Conservation (phyloP, 1,140 invertebrate species). For the Drosophila busckii region DNA sequence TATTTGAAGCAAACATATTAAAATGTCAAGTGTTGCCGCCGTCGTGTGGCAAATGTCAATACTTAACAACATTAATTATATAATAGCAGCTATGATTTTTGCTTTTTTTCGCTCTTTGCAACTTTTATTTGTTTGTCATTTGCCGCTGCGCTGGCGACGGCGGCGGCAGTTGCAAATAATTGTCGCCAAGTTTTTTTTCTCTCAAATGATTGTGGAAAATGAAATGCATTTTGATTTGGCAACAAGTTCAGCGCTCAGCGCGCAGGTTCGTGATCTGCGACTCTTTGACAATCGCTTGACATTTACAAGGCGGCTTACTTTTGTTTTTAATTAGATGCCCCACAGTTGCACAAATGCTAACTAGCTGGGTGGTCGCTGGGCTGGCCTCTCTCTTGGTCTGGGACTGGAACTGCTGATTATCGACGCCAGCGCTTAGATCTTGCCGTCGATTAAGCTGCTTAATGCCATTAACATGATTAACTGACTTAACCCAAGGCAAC, state of each 20-base stretch:
- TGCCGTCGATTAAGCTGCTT: slow-evolving; percentile 74
- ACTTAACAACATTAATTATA: slow-evolving; percentile 52
- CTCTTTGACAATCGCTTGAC: slow-evolving; percentile 55
- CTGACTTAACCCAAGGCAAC: slow-evolving; percentile 20
- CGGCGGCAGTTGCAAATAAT: slow-evolving; percentile 44
- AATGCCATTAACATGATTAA: slow-evolving; percentile 76
- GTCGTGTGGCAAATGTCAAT: slow-evolving; percentile 59
- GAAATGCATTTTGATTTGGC: slow-evolving; percentile 72
- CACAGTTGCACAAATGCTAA: slow-evolving; percentile 16
- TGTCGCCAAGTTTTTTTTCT: slow-evolving; percentile 29
- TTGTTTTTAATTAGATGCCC: slow-evolving; percentile 68
- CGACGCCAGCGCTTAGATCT: slow-evolving; percentile 69
- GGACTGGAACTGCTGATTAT: too few species aligned
- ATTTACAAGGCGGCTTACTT: slow-evolving; percentile 71
- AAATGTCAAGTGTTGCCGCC: slow-evolving; percentile 51
- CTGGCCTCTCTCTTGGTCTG: neutral
- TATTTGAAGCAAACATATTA: slow-evolving; percentile 58
- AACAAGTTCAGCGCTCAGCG: slow-evolving; percentile 30
- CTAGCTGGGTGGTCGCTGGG: slow-evolving; percentile 50
- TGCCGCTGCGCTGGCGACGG: slow-evolving; percentile 17
- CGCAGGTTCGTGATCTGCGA: slow-evolving; percentile 60
- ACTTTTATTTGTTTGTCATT: slow-evolving; percentile 37
- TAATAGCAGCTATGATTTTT: slow-evolving; percentile 48
- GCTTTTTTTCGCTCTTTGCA: neutral
- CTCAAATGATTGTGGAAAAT: slow-evolving; percentile 8